Base-by-base conservation (phyloP, 2,888 invertebrate genomes). In the Nomada fabriciana region DNA sequence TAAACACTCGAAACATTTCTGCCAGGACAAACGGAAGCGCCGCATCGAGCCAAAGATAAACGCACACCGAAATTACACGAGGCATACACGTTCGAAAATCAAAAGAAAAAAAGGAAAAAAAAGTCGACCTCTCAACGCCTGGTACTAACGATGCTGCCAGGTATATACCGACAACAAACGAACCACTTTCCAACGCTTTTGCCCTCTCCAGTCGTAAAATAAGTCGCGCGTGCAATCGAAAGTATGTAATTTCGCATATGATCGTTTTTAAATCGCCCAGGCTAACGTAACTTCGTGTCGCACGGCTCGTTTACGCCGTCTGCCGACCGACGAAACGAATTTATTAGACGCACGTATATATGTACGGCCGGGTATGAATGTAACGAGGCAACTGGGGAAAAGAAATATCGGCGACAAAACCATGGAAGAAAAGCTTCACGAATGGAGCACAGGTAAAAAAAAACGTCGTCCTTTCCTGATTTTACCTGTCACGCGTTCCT, bases 401-500 rank as follows among this genome's bases (percentile, higher is more conserved):
- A 13, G 36, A 43, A 25, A 36, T 53, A 55, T 42, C 15, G 13
- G 42, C n/a, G 15, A 5, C 25, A 67, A 53, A 61, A 18, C 18
- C 42, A n/a, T 10, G 25, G 25, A 15, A 15, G 15, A 52, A 2
- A 55, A 50, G 10, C 15, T 47, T 13, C 5, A 15, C 18, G 4
- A 47, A 47, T 36, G 36, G 29, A 42, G 42, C 13, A n/a, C 5
- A 3, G 18, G 7, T 13, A 10, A 10, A 47, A 43, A 68, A 60
- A 43, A 4, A 20, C 59, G n/a, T 68, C 55, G 2, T 29, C 15
- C 11, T 5, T 18, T 3, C 18, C 43, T 42, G 43, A 36, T 82
- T 74, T 80, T 88, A 88, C 88, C 88, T 88, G 88, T 88, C 88
- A 88, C 87, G 89, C 88, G 88, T 86, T 83, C 81, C 69, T 70